Base-by-base conservation (phyloP, 2,113 vertebrate species). In the Sapayoa aenigma region DNA sequence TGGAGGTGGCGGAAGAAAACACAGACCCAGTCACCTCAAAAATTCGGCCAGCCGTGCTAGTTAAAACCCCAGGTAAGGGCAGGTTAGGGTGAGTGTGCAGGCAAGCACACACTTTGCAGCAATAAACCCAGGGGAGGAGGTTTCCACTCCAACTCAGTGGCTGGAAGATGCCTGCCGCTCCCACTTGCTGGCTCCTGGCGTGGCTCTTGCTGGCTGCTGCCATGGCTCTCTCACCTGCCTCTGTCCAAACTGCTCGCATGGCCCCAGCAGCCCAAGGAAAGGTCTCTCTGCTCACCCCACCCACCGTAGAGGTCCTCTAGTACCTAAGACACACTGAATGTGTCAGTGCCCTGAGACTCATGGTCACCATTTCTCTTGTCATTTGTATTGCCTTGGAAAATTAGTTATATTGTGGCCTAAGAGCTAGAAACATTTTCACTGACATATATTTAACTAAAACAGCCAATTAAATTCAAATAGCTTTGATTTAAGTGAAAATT, bases 1-100 rank as follows among this genome's bases (percentile, higher is more conserved):
- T 50, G 85, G 88, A 85, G 88, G 94, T 95, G 92, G 95, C 90
- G 95, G 94, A 84, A 87, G 76, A 7, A 28, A 93, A 96, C 66
- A 33, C 24, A 14, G 19, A 2, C 22, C 41, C 41, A 10, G 10
- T 31, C 88, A 71, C 71, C 68, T 44, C 50, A 86, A 94, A 84
- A 74, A 80, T 30, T 74, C 18, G 3, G 47, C 83, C 86, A 86
- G 91, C 50, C 33, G 0, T 28, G 72, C 68, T 30, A 4, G 47
- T 90, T 92, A 58, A 33, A 86, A 35, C 55, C 52, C 35, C 44
- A 50, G 86, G 84, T 74, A 65, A 89, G 52, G 83, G 83, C 7
- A 90, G 75, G 85, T 66, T 33, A 24, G 56, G 60, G 69, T 68
- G 84, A 95, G 65, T 42, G 79, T 60, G 69, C 63, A 73, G 79